Conservation (phyloP, 2,888 invertebrate species). For the Morpho helenor region DNA sequence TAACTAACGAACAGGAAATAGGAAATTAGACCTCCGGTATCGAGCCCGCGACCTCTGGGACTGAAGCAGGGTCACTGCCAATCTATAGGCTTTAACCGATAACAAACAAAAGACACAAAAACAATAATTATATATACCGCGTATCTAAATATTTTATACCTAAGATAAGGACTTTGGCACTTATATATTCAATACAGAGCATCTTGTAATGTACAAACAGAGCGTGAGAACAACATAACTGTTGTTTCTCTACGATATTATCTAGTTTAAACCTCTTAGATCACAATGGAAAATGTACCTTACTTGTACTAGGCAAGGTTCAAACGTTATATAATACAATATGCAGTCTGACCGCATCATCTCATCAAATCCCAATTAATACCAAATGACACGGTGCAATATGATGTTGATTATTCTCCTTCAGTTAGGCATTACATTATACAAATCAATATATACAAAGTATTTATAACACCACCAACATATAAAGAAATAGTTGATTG, state of each 20-base stretch:
- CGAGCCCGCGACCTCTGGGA: no score
- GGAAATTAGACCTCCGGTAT: no score
- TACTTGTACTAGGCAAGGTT: constrained; percentile 32
- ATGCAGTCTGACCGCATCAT: constrained; percentile 27
- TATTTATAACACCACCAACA: neutral
- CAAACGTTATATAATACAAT: constrained; percentile 19
- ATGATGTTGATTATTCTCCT: constrained; percentile 15
- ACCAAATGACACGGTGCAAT: constrained; percentile 44
- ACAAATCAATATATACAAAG: no score
- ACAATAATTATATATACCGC: no score
- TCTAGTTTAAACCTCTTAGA: constrained; percentile 9
- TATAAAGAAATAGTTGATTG: no score
- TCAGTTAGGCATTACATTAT: constrained; percentile 10
- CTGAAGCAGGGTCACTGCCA: no score
- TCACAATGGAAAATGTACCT: constrained; percentile 34
- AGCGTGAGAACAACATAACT: constrained; percentile 52
- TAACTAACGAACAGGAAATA: no score
- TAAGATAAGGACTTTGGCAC: no score
- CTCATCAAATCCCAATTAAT: constrained; percentile 58
- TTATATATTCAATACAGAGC: constrained; percentile 6
- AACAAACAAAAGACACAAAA: no score
- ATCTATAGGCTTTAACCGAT: no score
- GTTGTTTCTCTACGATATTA: constrained; percentile 20
- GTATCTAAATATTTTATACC: no score
- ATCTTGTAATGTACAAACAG: constrained; percentile 46